These are phyloP conservation scores for Pholis gunnellus DNA, from an alignment of 2,113 vertebrate genomes.

Conservation along the genomic window DNA sequence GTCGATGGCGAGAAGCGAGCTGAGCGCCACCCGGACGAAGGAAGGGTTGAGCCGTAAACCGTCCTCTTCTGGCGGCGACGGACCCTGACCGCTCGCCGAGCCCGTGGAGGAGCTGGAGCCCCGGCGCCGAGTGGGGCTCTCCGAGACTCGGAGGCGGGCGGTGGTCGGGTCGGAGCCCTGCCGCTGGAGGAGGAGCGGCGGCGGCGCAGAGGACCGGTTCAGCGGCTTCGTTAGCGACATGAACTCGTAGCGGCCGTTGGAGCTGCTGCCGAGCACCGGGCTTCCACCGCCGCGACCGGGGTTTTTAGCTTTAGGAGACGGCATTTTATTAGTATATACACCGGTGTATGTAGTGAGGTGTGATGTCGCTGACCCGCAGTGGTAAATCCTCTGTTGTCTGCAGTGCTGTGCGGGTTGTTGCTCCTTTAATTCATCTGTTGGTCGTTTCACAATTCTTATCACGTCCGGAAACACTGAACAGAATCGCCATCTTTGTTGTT, in stretches of 20 bases:
- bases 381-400: slow-evolving; percentile 1
- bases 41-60: slow-evolving; percentile 94
- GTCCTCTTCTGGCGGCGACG: slow-evolving; percentile 87
- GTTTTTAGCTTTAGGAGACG: slow-evolving; percentile 84
- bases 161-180: slow-evolving; percentile 83
- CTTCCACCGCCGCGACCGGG: slow-evolving; percentile 73
- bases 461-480: slow-evolving; percentile 27
- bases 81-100: slow-evolving; percentile 72
- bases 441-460: slow-evolving; percentile 54
- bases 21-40: slow-evolving; percentile 91
- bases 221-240: slow-evolving; percentile 82
- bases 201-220: slow-evolving; percentile 76
- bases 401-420: slow-evolving; percentile 27
- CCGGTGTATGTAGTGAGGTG: not conserved
- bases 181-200: slow-evolving; percentile 73
- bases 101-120: slow-evolving; percentile 85
- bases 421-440: slow-evolving; percentile 59
- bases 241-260: slow-evolving; percentile 87
- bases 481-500: slow-evolving; percentile 77
- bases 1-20: slow-evolving; percentile 94
- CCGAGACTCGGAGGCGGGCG: slow-evolving; percentile 85
- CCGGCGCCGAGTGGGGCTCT: slow-evolving; percentile 89
- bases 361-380: slow-evolving; percentile 8
- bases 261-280: slow-evolving; percentile 68
- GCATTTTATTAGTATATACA: slow-evolving; percentile 67